Percentiles rank a stretch among this genome's conserved stretches.
Evolutionary conservation across 2,888 invertebrate species (phyloP).

Genomic region (Cryptus armator): DNA sequence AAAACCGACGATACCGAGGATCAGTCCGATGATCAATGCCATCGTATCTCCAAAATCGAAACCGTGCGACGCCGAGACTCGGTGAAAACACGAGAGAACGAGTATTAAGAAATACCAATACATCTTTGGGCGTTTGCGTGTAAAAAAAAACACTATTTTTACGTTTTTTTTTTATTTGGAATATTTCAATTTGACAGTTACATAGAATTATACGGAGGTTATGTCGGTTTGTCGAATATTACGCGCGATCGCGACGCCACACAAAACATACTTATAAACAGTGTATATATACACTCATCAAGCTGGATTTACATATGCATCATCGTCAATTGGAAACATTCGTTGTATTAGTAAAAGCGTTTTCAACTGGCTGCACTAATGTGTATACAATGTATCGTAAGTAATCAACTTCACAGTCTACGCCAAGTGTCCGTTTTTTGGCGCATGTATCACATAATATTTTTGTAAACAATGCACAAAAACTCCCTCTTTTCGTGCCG

Average conservation of each 20-base stretch:
- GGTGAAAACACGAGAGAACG: constrained; percentile 70
- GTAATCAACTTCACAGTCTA: too few relatives aligned
- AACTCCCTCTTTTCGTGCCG: too few relatives aligned
- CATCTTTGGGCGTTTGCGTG: constrained; percentile 64
- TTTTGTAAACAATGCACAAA: too few relatives aligned
- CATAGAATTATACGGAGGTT: neutral
- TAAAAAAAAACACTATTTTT: neutral
- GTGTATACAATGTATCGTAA: too few relatives aligned
- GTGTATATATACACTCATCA: neutral
- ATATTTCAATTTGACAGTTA: neutral
- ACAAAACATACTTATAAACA: neutral
- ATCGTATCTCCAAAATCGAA: constrained; percentile 90
- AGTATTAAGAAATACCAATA: constrained; percentile 71
- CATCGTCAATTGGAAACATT: neutral
- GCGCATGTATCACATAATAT: too few relatives aligned
- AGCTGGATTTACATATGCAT: neutral
- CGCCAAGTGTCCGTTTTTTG: too few relatives aligned
- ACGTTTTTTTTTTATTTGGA: neutral
- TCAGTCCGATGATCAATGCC: constrained; percentile 88
- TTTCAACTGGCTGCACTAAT: too few relatives aligned
- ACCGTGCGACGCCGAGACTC: constrained; percentile 85
- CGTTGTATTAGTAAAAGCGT: too few relatives aligned
- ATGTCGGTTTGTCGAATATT: neutral
- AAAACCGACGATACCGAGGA: constrained; percentile 88
- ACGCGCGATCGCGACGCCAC: constrained; percentile 5